phyloP scores from a whole-genome alignment of 2,888 invertebrate genomes.

The Andrena praecox region DNA sequence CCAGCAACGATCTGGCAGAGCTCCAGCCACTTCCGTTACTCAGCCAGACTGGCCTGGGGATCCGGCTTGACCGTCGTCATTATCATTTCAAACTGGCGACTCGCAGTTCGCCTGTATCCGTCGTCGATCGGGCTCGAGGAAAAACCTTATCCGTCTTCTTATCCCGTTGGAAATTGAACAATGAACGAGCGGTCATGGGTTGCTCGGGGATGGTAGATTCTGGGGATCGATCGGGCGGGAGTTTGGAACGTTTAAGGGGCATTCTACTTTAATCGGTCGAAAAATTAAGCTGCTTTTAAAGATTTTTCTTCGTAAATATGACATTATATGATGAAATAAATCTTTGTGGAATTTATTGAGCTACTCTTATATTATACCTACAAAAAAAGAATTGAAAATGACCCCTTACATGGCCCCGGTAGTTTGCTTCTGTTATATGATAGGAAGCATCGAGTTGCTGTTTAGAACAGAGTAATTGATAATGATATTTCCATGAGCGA shows the following conservation, averaged over 20 bases:
- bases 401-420: too few relatives aligned
- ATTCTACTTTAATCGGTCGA: not conserved
- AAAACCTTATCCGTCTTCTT: conserved; percentile 25
- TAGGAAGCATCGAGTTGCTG: not conserved
- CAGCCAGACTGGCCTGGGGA: conserved; percentile 2
- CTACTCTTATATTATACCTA: too few relatives aligned
- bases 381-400: too few relatives aligned
- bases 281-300: too few relatives aligned
- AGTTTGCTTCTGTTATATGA: too few relatives aligned
- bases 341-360: too few relatives aligned
- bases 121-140: conserved; percentile 19
- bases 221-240: not conserved
- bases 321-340: too few relatives aligned
- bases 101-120: conserved; percentile 13
- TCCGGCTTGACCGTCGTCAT: conserved; percentile 45
- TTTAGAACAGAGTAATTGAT: not conserved
- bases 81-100: conserved; percentile 57
- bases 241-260: not conserved
- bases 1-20: conserved; percentile 60
- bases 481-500: not conserved
- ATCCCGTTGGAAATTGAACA: conserved; percentile 22
- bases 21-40: conserved; percentile 53
- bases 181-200: conserved; percentile 6
- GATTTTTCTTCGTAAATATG: too few relatives aligned
- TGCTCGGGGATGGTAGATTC: not conserved